phyloP scores from a whole-genome alignment of 2,113 vertebrate genomes.

The Podarcis raffonei region DNA sequence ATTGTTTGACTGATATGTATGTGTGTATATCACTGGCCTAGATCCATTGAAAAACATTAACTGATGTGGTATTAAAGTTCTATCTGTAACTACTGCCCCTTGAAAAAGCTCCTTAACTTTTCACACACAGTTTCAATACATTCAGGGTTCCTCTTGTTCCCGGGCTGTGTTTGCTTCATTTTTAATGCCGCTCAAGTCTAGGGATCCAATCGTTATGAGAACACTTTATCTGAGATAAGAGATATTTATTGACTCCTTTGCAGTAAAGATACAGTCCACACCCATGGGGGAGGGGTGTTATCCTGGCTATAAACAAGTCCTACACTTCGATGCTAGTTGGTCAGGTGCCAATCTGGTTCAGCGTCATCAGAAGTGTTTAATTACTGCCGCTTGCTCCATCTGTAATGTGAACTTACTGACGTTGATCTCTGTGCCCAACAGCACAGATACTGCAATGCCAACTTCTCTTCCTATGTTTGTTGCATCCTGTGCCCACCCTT shows the following conservation, averaged over 20 bases:
- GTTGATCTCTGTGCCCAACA: background rate
- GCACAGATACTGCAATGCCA: background rate
- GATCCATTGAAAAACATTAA: background rate
- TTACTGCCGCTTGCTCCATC: fast-evolving
- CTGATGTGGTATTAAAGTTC: background rate
- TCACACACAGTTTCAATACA: background rate
- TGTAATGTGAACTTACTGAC: background rate
- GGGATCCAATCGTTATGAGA: background rate
- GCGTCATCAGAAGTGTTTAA: background rate
- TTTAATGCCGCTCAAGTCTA: background rate
- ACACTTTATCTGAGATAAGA: background rate
- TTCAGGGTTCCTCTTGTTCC: background rate
- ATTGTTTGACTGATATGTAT: background rate
- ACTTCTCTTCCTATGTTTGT: fast-evolving
- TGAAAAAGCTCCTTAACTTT: background rate
- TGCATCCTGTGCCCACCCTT: background rate
- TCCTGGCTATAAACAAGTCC: background rate
- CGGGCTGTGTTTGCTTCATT: background rate
- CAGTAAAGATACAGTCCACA: background rate
- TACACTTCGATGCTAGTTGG: background rate
- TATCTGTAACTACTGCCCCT: background rate
- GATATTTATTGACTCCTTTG: background rate
- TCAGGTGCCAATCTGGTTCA: background rate
- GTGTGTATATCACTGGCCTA: background rate
- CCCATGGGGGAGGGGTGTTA: background rate